Evolutionary conservation across 1,140 invertebrate species (phyloP), one percentile per base, ranked within the genome.

Genomic region (Lysiphlebus fabarum): DNA sequence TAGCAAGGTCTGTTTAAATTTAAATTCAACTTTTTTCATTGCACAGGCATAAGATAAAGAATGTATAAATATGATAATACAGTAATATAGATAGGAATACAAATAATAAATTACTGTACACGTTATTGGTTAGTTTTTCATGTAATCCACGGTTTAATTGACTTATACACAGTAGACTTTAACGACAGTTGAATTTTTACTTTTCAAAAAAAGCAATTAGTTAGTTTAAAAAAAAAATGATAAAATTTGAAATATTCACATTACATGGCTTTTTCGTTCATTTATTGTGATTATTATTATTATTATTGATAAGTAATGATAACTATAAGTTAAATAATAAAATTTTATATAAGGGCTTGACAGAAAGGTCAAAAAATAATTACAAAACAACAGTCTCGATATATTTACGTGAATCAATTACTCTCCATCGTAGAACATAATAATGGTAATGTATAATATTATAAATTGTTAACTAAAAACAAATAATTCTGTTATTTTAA

Each of bases 401-500:
- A 49, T 34, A 49, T 49, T 17, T 34, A 8, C 43, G 5, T 6
- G 5, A 45, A 45, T 7, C 10, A 12, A 4, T 34, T 55, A 17
- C 17, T 17, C 5, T 50, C 6, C 42, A 43, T 55, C 53, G 42
- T 33, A 55, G 53, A 17, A n/a, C n/a, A 45, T 45, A 45, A 45
- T 45, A 10, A 50, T 36, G n/a, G n/a, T 49, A 34, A 11, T 34
- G 36, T 26, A 62, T 62, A 66, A 65, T 66, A 60, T 62, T 70
- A 65, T 68, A 65, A 65, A 64, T 65, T 59, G 62, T 58, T 62
- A 66, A 66, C 64, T 72, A 66, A 62, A 62, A 66, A 66, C 65
- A 65, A 68, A 67, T 62, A 63, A 69, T 69, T 59, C 73, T 66
- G 63, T 68, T 69, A 75, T 67, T 72, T 67, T 72, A 74, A 62